These are phyloP conservation scores for Drosophila navojoa DNA, from an alignment of 1,140 invertebrate species.

Conservation along the genomic window DNA sequence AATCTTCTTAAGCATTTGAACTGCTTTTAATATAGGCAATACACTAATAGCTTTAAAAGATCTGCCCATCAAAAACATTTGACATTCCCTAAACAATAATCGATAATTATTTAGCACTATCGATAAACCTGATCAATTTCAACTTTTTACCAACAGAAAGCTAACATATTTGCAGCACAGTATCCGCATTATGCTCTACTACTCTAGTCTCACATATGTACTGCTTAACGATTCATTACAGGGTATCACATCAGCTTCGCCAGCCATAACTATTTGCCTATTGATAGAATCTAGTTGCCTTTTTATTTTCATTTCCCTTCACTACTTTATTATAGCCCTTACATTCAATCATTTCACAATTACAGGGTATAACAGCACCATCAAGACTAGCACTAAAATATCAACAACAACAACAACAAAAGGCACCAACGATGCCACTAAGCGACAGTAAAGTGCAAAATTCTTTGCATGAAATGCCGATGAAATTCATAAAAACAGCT, in stretches of 20 bases:
- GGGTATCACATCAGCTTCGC: not conserved
- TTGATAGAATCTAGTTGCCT: too few relatives aligned
- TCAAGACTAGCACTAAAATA: not conserved
- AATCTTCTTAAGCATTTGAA: too few relatives aligned
- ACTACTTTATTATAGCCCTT: not conserved
- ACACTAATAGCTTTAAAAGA: too few relatives aligned
- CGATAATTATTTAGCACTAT: not conserved
- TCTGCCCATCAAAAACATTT: too few relatives aligned
- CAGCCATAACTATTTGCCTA: not conserved
- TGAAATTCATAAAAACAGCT: conserved; percentile 83
- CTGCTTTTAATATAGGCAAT: too few relatives aligned
- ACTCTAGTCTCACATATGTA: too few relatives aligned
- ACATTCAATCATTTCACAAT: not conserved
- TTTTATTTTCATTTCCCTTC: not conserved
- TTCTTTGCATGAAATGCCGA: conserved; percentile 75
- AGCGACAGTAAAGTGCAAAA: conserved; percentile 81
- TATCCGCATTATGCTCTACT: too few relatives aligned
- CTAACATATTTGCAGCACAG: too few relatives aligned
- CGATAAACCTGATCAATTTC: too few relatives aligned
- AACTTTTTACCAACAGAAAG: too few relatives aligned
- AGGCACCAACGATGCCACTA: conserved; percentile 80
- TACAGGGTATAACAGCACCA: conserved; percentile 10
- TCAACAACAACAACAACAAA: conserved; percentile 2
- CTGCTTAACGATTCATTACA: not conserved
- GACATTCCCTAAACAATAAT: too few relatives aligned